A percentile compares a stretch with the other conserved stretches of the same genome.
These are phyloP conservation scores for Syrmaticus mikado DNA, from an alignment of 2,113 vertebrate genomes.

Conservation along the genomic window DNA sequence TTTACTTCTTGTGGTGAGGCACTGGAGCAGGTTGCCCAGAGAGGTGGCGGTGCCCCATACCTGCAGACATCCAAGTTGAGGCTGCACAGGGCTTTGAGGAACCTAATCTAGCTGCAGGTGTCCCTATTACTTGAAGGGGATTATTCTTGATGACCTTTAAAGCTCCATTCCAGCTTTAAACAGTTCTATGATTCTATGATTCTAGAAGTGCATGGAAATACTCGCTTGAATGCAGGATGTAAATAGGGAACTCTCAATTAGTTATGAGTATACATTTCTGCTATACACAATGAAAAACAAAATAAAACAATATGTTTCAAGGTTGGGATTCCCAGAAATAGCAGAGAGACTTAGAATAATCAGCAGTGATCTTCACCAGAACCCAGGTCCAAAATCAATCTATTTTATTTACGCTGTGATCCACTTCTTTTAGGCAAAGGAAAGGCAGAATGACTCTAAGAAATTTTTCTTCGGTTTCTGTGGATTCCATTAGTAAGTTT, in stretches of 20 bases:
- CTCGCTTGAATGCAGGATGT: neutral
- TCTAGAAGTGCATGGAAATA: constrained; percentile 8
- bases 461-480: neutral
- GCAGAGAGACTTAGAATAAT: neutral
- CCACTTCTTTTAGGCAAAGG: neutral
- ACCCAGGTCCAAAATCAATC: neutral
- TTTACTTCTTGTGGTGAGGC: neutral
- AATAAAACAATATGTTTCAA: neutral
- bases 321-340: neutral
- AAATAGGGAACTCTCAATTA: neutral
- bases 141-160: too few species aligned
- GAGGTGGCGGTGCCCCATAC: too few species aligned
- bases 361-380: neutral
- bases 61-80: too few species aligned
- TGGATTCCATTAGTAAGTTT: neutral
- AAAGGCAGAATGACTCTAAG: neutral
- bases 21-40: neutral
- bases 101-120: too few species aligned
- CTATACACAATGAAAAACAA: neutral
- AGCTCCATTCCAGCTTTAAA: too few species aligned
- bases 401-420: neutral
- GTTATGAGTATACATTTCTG: neutral
- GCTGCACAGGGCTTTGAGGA: too few species aligned
- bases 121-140: too few species aligned
- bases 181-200: too few species aligned